Evolutionary conservation across 1,140 invertebrate genomes (phyloP), one percentile per base, ranked within the genome.

Genomic region (Drosophila suzukii): DNA sequence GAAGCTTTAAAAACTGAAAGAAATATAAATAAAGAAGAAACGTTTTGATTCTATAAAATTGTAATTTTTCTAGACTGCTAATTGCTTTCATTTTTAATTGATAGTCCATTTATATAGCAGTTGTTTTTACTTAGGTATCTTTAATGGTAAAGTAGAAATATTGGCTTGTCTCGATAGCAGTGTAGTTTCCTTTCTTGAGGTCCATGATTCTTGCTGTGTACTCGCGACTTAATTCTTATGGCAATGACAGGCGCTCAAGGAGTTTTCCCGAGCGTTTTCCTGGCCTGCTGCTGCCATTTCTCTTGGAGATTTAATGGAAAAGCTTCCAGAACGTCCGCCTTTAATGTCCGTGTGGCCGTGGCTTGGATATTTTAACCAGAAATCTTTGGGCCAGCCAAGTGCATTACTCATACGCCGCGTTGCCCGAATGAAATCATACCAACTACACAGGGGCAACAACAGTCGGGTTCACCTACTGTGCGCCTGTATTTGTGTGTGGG

Each of bases 401-500:
- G 47, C 54, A 88, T 86, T 88, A 83, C 83, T 86, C 84, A 89
- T 89, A 83, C 83, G 70, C 67, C 79, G 61, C 62, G 75, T 79
- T 50, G 39, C 7, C 62, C 65, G 47, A 88, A 80, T 88, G 80
- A 89, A 84, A 89, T 89, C 85, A 89, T 89, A 68, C 77, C 57
- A 71, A 86, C 71, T 71, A 89, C 73, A 72, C 59, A 51, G 44
- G 61, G 24, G 43, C 67, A 71, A 71, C 71, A 70, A 75, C 67
- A 67, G 57, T 53, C 58, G 72, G 68, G 68, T 43, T 73, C 66
- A 77, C 72, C 62, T 78, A 77, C 60, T n/a, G 38, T 39, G 4
- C 11, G 38, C 36, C 36, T 1, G 10, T 53, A 24, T 50, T 51
- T 38, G 17, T 38, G 17, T 38, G 56, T 73, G 67, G 41, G 46